phyloP scores from a whole-genome alignment of 2,888 invertebrate genomes.

The Melipona beecheii region DNA sequence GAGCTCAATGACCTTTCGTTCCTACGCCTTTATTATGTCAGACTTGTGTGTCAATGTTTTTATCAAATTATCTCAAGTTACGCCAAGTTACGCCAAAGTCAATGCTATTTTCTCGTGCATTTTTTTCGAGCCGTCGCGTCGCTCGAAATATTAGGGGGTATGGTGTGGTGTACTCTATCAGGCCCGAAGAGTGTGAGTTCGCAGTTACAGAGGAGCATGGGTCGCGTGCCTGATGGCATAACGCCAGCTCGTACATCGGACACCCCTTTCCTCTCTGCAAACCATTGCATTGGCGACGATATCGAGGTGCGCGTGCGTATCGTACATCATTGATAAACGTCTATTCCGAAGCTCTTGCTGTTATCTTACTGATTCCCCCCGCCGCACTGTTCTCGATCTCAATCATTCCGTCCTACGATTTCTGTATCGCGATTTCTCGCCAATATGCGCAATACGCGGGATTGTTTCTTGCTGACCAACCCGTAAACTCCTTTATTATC shows the following conservation, averaged over 20 bases:
- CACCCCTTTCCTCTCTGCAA: conserved; percentile 62
- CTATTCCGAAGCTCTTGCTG: conserved; percentile 70
- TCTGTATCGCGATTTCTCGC: conserved; percentile 53
- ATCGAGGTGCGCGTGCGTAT: conserved; percentile 52
- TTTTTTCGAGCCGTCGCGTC: not conserved
- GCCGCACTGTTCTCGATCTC: conserved; percentile 37
- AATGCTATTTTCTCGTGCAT: not conserved
- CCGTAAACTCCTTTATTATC: conserved; percentile 18
- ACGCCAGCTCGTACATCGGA: conserved; percentile 76
- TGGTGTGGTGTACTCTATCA: not conserved
- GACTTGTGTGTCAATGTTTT: not conserved
- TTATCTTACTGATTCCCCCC: conserved; percentile 68
- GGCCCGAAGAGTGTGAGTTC: conserved; percentile 26
- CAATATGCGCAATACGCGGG: not conserved
- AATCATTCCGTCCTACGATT: conserved; percentile 46
- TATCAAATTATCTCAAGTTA: not conserved
- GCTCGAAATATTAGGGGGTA: not conserved
- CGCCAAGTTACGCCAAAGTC: not conserved
- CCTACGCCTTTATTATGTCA: not conserved
- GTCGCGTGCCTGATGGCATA: conserved; percentile 82
- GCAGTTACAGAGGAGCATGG: conserved; percentile 74
- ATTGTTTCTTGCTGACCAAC: not conserved
- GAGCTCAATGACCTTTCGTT: not conserved
- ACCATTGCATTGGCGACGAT: conserved; percentile 46
- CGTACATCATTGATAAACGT: conserved; percentile 82